Conservation (phyloP, 1,140 invertebrate genomes). For the Meloidogyne floridensis region DNA sequence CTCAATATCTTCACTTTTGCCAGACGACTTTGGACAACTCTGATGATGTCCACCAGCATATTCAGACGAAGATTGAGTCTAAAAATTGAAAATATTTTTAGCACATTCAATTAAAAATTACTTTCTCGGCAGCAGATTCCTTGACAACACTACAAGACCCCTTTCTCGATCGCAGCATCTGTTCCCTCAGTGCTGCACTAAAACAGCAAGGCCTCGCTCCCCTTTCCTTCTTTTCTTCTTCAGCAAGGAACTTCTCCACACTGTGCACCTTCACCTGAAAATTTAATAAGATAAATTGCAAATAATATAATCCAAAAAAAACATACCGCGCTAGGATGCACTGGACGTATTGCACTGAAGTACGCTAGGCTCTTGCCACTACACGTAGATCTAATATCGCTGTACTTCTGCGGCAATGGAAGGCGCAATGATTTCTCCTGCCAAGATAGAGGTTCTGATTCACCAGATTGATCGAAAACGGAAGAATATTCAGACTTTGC, state of each 20-base stretch:
- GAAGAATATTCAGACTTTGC: too few relatives aligned
- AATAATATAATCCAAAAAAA: neutral
- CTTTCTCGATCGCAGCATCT: neutral
- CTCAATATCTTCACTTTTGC: neutral
- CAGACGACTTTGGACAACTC: neutral
- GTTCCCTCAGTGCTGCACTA: neutral
- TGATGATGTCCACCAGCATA: neutral
- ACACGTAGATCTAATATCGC: neutral
- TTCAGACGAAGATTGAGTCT: neutral
- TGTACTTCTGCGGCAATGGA: neutral
- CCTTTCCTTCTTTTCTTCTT: neutral
- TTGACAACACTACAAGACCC: slow-evolving; percentile 1
- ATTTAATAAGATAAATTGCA: neutral
- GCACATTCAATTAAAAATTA: neutral
- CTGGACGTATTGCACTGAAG: neutral
- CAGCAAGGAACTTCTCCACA: slow-evolving; percentile 4
- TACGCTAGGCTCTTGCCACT: neutral
- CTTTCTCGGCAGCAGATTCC: neutral
- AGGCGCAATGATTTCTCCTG: neutral
- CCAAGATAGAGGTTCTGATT: neutral
- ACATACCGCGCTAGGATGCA: neutral
- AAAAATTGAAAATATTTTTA: neutral
- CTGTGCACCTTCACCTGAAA: neutral
- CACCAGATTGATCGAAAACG: neutral
- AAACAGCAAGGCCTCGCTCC: neutral